Evolutionary conservation across 1,140 invertebrate genomes (phyloP), one percentile per base, ranked within the genome.

Genomic region (Zophobas atratus): DNA sequence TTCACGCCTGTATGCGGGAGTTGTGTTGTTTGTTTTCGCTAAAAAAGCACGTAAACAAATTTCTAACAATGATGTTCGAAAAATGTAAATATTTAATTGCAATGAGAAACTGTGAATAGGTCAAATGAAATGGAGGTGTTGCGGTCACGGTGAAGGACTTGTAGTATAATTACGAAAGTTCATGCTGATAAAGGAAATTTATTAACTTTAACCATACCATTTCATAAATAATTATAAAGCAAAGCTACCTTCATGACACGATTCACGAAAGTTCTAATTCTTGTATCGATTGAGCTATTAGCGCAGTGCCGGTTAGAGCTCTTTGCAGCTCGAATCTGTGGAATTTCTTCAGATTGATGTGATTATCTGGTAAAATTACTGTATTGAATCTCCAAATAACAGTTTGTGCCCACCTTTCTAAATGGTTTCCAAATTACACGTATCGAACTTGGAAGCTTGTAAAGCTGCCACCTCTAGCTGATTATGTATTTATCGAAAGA

Each of bases 221-320:
- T 41, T 67, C 60, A 67, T 32, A 67, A 67, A 67, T 43, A 67
- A 67, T 67, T 67, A 67, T 39, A 67, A 67, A 67, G 57, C 36
- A 63, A 63, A 63, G 38, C 35, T 8, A n/a, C 57, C n/a, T 51
- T 20, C 49, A 51, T 63, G 57, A 63, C 57, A 38, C 57, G 35
- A 63, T 63, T 63, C 57, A 63, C 57, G 57, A 63, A 63, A 51
- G 49, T 51, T 51, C 49, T 51, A 4, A 51, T 20, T 46, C 43
- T 51, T 20, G 49, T 51, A 51, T 51, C 49, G 49, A 51, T 51
- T 51, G n/a, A 51, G 49, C n/a, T 51, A 20, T 51, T 51, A 51
- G 20, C n/a, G 49, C 49, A 51, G 2, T 20, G n/a, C 2, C 20
- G 20, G n/a, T n/a, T n/a, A 51, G 20, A 51, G 49, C 20, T 51